Percentiles rank a stretch among this genome's conserved stretches.
Conservation (phyloP, 2,797 vertebrate species). For the Sebastes diploproa region DNA sequence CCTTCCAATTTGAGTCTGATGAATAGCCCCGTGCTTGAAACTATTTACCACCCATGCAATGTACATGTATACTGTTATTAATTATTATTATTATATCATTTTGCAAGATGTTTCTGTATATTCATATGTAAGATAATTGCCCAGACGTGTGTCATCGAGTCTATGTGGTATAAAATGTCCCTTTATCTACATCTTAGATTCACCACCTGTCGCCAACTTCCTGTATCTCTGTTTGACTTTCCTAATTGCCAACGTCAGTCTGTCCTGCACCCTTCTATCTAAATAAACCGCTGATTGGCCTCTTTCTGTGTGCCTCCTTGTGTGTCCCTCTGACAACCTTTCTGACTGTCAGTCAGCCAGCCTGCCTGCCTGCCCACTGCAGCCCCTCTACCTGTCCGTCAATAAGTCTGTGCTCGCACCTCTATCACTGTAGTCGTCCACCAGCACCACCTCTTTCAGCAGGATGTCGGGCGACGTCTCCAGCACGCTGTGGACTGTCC, state of each 20-base stretch:
- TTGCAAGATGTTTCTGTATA: neutral
- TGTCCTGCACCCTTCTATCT: neutral
- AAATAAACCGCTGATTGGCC: neutral
- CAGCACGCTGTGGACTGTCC: slow-evolving; percentile 95
- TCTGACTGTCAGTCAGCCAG: neutral
- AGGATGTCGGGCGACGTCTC: slow-evolving; percentile 94
- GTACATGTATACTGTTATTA: neutral
- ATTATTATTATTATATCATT: neutral
- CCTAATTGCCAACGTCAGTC: neutral
- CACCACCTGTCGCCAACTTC: neutral
- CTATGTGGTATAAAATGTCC: neutral
- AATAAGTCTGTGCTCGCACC: slow-evolving; percentile 75
- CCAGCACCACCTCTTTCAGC: slow-evolving; percentile 92
- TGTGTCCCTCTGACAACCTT: neutral
- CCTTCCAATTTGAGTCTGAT: neutral
- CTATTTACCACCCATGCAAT: neutral
- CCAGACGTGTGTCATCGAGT: neutral
- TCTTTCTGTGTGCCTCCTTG: neutral
- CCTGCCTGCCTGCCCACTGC: neutral
- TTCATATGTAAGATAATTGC: neutral
- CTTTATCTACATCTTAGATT: neutral
- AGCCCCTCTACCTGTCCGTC: neutral
- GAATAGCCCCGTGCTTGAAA: neutral
- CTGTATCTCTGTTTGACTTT: neutral
- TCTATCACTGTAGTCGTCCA: slow-evolving; percentile 98